Percentiles rank a stretch among this genome's conserved stretches.
Evolutionary conservation across 1,140 invertebrate species (phyloP).

Genomic region (Dryas iulia): DNA sequence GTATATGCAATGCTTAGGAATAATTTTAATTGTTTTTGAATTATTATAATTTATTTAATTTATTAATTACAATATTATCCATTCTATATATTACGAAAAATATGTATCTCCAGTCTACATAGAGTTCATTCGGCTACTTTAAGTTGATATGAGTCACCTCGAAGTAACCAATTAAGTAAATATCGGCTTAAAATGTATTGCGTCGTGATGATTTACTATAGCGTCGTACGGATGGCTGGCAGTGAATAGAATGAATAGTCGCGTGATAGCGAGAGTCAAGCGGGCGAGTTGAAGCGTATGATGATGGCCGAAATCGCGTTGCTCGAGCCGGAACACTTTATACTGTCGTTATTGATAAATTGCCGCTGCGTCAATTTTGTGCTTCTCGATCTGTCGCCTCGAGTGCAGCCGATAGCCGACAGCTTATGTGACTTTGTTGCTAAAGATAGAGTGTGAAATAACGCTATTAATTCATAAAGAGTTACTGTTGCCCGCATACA

Average conservation of each 20-base stretch:
- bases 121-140: no score
- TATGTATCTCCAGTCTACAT: no score
- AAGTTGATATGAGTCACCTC: neutral
- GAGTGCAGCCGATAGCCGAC: conserved; percentile 38
- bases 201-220: conserved; percentile 10
- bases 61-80: no score
- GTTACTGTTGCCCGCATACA: neutral
- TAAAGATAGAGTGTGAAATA: conserved; percentile 20
- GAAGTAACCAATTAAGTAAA: neutral
- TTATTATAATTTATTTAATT: neutral
- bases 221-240: conserved; percentile 1
- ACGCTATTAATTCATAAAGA: neutral
- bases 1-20: no score
- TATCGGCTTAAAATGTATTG: neutral
- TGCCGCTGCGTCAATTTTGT: conserved; percentile 54
- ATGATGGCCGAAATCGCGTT: conserved; percentile 57
- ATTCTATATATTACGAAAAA: no score
- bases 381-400: conserved; percentile 46
- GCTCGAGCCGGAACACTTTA: conserved; percentile 66
- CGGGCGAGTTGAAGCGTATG: conserved; percentile 34
- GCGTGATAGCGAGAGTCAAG: conserved; percentile 23
- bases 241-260: conserved; percentile 16
- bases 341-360: conserved; percentile 77
- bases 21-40: neutral
- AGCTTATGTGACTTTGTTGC: conserved; percentile 42